These are phyloP conservation scores for Steinernema khuongi DNA, from an alignment of 1,140 invertebrate species.

Conservation along the genomic window DNA sequence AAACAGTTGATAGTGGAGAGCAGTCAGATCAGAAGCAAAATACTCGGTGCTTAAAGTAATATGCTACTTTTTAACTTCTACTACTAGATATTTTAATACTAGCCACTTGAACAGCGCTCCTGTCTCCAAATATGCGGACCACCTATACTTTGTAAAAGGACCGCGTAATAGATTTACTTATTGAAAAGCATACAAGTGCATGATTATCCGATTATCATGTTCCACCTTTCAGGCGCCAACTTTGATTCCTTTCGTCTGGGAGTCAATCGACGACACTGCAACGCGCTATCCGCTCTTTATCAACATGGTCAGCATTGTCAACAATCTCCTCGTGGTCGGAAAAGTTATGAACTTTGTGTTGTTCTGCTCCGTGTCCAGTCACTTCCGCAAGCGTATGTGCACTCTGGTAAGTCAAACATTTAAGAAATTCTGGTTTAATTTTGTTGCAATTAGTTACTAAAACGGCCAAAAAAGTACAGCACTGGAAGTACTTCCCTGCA, in stretches of 20 bases:
- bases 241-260: constrained; percentile 45
- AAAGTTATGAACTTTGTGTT: constrained; percentile 11
- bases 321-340: not conserved
- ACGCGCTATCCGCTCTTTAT: constrained; percentile 21
- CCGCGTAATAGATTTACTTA: too few relatives aligned
- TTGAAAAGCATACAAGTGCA: not conserved
- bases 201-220: constrained; percentile 15
- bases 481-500: not conserved
- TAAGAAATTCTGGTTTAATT: too few relatives aligned
- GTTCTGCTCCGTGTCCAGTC: constrained; percentile 4
- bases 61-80: too few relatives aligned
- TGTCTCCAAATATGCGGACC: too few relatives aligned
- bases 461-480: constrained; percentile 4
- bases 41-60: too few relatives aligned
- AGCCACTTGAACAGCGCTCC: too few relatives aligned
- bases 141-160: too few relatives aligned
- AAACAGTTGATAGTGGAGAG: constrained; percentile 10
- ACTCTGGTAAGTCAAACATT: not conserved
- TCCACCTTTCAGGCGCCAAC: constrained; percentile 37
- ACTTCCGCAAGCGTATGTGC: not conserved
- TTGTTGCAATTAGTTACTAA: not conserved
- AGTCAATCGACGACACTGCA: constrained; percentile 39
- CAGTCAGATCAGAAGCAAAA: too few relatives aligned
- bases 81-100: too few relatives aligned
- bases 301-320: constrained; percentile 13